Percentiles rank a stretch among this genome's conserved stretches.
phyloP scores from a whole-genome alignment of 2,888 invertebrate species.

The Neelides folsomi region DNA sequence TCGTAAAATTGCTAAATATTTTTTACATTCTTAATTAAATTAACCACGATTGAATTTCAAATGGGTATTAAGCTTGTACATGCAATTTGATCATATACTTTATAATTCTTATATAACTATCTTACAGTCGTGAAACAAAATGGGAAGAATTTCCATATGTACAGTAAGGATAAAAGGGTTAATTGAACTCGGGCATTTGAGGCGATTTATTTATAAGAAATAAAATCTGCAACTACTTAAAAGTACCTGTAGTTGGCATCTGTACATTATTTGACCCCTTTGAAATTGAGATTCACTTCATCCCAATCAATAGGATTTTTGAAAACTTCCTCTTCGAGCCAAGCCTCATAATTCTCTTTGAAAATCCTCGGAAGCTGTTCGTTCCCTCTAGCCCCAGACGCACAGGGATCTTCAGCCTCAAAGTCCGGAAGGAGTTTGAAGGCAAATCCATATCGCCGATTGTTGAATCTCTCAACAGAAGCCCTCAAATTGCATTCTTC shows the following conservation, averaged over 20 bases:
- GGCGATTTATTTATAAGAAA: no score
- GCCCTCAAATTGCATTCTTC: slow-evolving; percentile 90
- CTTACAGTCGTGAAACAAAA: no score
- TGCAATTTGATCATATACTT: no score
- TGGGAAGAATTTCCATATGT: no score
- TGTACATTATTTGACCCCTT: no score
- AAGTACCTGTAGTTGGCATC: slow-evolving; percentile 9
- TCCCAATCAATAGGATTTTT: slow-evolving; percentile 55
- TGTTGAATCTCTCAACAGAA: slow-evolving; percentile 91
- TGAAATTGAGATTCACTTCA: slow-evolving; percentile 35
- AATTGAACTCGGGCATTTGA: no score
- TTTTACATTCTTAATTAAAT: no score
- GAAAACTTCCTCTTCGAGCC: slow-evolving; percentile 95
- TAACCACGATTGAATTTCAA: no score
- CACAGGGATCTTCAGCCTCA: slow-evolving; percentile 62
- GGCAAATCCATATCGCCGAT: slow-evolving; percentile 61
- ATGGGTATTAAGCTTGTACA: no score
- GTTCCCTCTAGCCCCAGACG: slow-evolving; percentile 62
- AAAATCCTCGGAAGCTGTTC: slow-evolving; percentile 83
- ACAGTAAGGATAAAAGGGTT: no score
- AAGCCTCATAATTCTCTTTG: slow-evolving; percentile 80
- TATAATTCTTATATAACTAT: no score
- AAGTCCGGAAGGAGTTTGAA: slow-evolving; percentile 39
- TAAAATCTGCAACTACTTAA: background rate
- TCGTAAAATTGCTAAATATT: no score